These are phyloP conservation scores for Galerucella calmariensis DNA, from an alignment of 2,888 invertebrate genomes.

Conservation along the genomic window DNA sequence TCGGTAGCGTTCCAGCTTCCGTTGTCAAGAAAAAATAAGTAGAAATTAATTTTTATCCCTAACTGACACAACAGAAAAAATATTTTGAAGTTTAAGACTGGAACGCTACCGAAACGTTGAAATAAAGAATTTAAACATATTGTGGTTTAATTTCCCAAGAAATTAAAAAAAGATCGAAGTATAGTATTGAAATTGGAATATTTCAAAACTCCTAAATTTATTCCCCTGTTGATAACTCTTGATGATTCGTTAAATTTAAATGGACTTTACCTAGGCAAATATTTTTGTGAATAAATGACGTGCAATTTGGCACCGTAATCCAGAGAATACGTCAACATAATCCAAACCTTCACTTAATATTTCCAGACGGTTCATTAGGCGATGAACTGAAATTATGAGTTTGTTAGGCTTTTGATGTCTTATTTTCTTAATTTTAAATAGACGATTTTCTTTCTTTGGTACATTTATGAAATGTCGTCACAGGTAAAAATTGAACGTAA, in stretches of 20 bases:
- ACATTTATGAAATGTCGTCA: slow-evolving; percentile 6
- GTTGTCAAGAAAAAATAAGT: no score
- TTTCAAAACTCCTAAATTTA: background rate
- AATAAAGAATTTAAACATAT: no score
- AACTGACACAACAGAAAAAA: no score
- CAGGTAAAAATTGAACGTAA: background rate
- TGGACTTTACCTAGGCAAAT: background rate
- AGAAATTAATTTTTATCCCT: no score
- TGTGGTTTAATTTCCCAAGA: no score
- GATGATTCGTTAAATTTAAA: background rate
- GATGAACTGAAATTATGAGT: slow-evolving; percentile 12
- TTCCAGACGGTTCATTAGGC: slow-evolving; percentile 9
- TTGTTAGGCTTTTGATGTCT: slow-evolving; percentile 12
- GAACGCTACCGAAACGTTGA: no score
- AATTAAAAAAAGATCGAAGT: no score
- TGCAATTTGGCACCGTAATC: slow-evolving; percentile 11
- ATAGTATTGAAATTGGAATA: background rate
- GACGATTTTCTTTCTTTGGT: background rate
- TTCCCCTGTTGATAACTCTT: background rate
- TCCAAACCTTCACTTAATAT: background rate
- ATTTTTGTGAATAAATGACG: background rate
- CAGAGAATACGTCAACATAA: slow-evolving; percentile 14
- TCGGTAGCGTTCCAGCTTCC: no score
- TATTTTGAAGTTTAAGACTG: no score
- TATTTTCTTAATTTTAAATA: slow-evolving; percentile 7